A percentile compares a stretch with the other conserved stretches of the same genome.
Evolutionary conservation across 64 coral and sea anemone genomes (phyloP).

Genomic region (Hydrozoanthus tunicans): DNA sequence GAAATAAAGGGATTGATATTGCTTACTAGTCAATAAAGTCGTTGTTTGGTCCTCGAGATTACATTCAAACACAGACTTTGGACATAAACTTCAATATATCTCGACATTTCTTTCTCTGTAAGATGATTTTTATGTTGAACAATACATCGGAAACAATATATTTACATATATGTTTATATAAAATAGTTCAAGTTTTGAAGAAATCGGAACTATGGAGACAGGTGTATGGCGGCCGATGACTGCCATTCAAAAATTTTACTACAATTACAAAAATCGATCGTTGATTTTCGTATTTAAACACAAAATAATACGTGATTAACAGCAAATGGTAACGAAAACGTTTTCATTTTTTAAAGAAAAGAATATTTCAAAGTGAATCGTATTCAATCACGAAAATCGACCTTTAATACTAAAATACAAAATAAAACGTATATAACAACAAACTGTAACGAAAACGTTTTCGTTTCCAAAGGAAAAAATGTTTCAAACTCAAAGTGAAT

Average conservation of each 20-base stretch:
- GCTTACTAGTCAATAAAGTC: too few relatives aligned
- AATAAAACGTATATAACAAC: not conserved
- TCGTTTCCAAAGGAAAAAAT: slow-evolving; percentile 22
- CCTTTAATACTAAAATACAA: not conserved
- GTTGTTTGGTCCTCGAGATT: too few relatives aligned
- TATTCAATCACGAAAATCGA: not conserved
- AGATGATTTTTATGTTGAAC: too few relatives aligned
- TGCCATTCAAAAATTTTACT: not conserved
- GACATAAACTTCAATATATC: too few relatives aligned
- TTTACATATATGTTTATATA: too few relatives aligned
- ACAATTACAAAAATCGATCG: not conserved
- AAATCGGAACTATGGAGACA: too few relatives aligned
- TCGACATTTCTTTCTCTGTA: too few relatives aligned
- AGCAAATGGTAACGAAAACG: slow-evolving; percentile 1
- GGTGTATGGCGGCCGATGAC: slow-evolving; percentile 7
- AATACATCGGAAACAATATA: too few relatives aligned
- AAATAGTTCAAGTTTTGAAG: too few relatives aligned
- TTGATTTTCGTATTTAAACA: slow-evolving; percentile 21
- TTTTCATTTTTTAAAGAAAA: slow-evolving; percentile 30
- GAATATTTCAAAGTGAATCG: not conserved
- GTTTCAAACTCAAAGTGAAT: slow-evolving; percentile 6
- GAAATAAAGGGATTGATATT: too few relatives aligned
- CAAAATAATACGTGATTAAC: slow-evolving; percentile 3
- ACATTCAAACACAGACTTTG: too few relatives aligned
- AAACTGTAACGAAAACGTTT: not conserved